These are phyloP conservation scores for Montipora efflorescens DNA, from an alignment of 64 coral and sea anemone species.

Conservation along the genomic window DNA sequence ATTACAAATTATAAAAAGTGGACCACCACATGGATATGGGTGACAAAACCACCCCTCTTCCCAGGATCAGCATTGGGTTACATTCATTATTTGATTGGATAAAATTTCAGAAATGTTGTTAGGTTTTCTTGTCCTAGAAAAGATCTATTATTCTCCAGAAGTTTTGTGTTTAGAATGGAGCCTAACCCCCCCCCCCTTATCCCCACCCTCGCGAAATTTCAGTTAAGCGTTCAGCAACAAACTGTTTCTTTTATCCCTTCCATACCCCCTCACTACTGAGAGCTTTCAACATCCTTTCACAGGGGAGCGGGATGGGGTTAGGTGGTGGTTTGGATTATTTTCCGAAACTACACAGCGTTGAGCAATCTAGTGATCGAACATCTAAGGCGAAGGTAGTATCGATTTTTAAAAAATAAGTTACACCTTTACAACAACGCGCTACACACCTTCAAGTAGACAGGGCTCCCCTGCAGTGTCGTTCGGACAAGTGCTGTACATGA, in stretches of 20 bases:
- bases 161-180: neutral
- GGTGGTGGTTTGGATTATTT: neutral
- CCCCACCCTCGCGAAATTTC: neutral
- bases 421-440: neutral
- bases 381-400: neutral
- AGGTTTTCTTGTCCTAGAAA: neutral
- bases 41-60: neutral
- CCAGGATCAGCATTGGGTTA: neutral
- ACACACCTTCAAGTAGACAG: neutral
- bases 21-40: neutral
- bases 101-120: neutral
- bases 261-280: neutral
- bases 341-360: neutral
- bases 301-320: neutral
- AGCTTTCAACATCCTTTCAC: neutral
- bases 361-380: neutral
- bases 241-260: neutral
- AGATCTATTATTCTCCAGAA: neutral
- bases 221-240: neutral
- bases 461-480: slow-evolving; percentile 15
- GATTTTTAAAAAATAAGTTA: neutral
- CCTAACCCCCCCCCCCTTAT: neutral
- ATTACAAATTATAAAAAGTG: neutral
- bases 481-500: neutral
- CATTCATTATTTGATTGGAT: neutral